These are phyloP conservation scores for Geotrupes spiniger DNA, from an alignment of 2,888 invertebrate genomes.

Conservation along the genomic window DNA sequence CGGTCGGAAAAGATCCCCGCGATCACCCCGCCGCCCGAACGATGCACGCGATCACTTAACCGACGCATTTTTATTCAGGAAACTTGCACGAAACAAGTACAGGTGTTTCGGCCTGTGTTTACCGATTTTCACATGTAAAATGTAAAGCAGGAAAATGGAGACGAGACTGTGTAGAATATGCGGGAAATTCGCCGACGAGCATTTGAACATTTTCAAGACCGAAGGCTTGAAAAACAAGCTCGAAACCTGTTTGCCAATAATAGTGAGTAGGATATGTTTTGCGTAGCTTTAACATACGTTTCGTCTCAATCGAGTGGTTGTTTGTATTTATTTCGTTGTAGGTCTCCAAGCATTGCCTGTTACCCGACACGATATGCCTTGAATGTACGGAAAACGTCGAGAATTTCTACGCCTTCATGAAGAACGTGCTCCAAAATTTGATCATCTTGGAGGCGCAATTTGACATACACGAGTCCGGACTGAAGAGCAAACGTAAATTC, in stretches of 20 bases:
- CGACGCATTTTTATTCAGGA: not conserved
- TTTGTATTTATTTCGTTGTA: slow-evolving; percentile 23
- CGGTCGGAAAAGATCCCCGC: not conserved
- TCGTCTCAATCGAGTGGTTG: not conserved
- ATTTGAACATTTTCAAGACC: slow-evolving; percentile 45
- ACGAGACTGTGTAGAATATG: slow-evolving; percentile 48
- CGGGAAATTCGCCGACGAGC: slow-evolving; percentile 40
- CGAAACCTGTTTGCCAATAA: slow-evolving; percentile 49
- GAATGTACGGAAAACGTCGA: slow-evolving; percentile 43
- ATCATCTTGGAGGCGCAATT: slow-evolving; percentile 46
- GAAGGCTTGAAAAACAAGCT: slow-evolving; percentile 47
- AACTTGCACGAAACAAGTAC: slow-evolving; percentile 7
- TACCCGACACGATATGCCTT: slow-evolving; percentile 47
- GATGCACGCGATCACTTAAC: not conserved
- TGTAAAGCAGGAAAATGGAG: slow-evolving; percentile 38
- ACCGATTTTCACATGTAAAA: slow-evolving; percentile 10
- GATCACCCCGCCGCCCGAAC: not conserved
- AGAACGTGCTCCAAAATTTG: slow-evolving; percentile 46
- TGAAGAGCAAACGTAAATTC: slow-evolving; percentile 44
- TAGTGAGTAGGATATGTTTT: slow-evolving; percentile 39
- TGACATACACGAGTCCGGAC: slow-evolving; percentile 45
- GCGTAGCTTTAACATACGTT: not conserved
- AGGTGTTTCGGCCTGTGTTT: slow-evolving; percentile 16
- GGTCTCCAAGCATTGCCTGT: slow-evolving; percentile 43
- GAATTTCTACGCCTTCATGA: slow-evolving; percentile 45